phyloP scores from a whole-genome alignment of 2,797 vertebrate genomes.

The Rhynchonycteris naso region DNA sequence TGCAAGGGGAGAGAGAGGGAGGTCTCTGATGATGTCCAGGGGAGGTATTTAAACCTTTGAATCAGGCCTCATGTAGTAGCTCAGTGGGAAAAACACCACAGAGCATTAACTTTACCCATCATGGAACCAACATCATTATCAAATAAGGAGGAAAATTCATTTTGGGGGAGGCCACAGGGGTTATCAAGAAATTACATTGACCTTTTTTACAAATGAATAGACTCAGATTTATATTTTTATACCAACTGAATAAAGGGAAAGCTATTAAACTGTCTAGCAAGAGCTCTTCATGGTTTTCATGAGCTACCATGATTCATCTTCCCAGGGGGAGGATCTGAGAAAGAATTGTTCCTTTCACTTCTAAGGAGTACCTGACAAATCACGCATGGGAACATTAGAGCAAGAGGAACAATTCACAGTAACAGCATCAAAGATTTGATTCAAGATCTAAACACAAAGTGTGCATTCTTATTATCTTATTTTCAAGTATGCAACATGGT shows the following conservation, averaged over 20 bases:
- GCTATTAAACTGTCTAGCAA: conserved; percentile 76
- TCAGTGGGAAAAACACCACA: neutral
- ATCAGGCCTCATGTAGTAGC: neutral
- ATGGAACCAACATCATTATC: neutral
- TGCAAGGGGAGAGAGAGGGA: neutral
- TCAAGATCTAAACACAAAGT: conserved; percentile 24
- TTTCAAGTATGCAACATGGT: neutral
- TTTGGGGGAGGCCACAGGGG: neutral
- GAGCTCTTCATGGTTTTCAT: conserved; percentile 63
- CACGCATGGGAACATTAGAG: neutral
- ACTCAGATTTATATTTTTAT: conserved; percentile 78
- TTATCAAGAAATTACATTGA: conserved; percentile 58
- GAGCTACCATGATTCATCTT: conserved; percentile 75
- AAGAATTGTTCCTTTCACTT: conserved; percentile 50
- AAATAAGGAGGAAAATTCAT: neutral
- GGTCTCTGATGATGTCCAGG: neutral
- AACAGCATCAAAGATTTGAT: neutral
- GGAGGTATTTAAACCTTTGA: neutral
- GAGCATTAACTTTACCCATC: neutral
- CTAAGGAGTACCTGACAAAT: conserved; percentile 46
- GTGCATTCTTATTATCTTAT: neutral
- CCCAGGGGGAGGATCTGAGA: conserved; percentile 49
- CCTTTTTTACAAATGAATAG: conserved; percentile 76
- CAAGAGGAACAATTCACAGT: conserved; percentile 43
- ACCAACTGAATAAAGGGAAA: conserved; percentile 67